Conservation (phyloP, 2,797 vertebrate genomes). For the Pteropus rufus region DNA sequence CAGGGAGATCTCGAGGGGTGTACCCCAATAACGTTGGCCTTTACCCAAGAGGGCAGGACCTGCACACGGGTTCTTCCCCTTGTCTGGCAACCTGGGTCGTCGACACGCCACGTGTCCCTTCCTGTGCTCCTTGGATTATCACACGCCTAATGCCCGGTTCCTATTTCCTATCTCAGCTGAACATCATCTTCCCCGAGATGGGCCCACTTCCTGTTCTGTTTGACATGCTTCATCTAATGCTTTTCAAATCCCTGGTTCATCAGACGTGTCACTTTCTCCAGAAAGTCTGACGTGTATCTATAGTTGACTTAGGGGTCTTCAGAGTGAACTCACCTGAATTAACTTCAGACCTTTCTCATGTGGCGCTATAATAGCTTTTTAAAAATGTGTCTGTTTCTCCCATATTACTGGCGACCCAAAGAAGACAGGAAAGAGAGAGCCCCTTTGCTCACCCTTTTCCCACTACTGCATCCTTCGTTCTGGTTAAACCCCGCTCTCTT, state of each 20-base stretch:
- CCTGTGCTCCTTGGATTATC: neutral
- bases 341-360: fast-evolving
- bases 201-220: fast-evolving
- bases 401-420: fast-evolving
- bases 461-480: fast-evolving
- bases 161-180: neutral
- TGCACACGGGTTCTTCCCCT: neutral
- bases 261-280: neutral
- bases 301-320: neutral
- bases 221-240: fast-evolving
- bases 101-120: too few relatives aligned
- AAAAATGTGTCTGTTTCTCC: neutral
- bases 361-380: fast-evolving
- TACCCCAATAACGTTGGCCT: neutral
- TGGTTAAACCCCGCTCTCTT: fast-evolving
- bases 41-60: fast-evolving
- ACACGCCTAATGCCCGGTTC: too few relatives aligned
- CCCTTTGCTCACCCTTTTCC: fast-evolving
- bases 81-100: fast-evolving
- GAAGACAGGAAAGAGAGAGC: neutral
- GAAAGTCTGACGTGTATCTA: neutral
- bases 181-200: neutral
- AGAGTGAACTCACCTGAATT: neutral
- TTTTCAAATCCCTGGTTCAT: neutral
- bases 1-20: neutral